Evolutionary conservation across 2,888 invertebrate genomes (phyloP).

Genomic region (Harpagoxenus sublaevis): DNA sequence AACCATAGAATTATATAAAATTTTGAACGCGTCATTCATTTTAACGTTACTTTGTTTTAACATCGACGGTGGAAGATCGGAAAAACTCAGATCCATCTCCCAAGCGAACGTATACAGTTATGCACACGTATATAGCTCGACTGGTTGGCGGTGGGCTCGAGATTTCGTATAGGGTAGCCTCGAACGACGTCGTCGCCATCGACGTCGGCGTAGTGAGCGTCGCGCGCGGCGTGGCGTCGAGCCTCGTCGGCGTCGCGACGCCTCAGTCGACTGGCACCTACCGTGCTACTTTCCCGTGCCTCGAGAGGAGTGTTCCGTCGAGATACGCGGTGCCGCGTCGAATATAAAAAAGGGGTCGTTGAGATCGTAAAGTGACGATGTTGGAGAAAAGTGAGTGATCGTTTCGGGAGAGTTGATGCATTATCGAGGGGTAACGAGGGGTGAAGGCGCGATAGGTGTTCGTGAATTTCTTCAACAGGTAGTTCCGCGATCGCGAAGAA

Average conservation of each 20-base stretch:
- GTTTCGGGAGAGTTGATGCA: constrained; percentile 7
- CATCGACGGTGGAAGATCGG: not conserved
- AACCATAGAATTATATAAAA: not conserved
- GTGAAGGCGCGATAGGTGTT: not conserved
- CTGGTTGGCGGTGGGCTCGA: constrained; percentile 23
- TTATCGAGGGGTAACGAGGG: not conserved
- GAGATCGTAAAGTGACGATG: constrained; percentile 72
- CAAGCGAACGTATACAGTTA: not conserved
- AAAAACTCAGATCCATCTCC: not conserved
- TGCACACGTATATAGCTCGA: not conserved
- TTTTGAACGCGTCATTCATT: not conserved
- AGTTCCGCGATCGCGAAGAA: constrained; percentile 52
- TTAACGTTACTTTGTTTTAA: not conserved
- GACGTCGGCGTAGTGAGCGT: constrained; percentile 55
- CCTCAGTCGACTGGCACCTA: constrained; percentile 82
- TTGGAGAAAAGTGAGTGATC: constrained; percentile 84
- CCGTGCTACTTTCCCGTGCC: constrained; percentile 63
- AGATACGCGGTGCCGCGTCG: constrained; percentile 20
- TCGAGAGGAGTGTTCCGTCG: constrained; percentile 29
- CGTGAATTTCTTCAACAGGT: constrained; percentile 71
- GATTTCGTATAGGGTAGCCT: constrained; percentile 20
- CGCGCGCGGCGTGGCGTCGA: constrained; percentile 51
- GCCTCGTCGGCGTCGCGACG: constrained; percentile 81
- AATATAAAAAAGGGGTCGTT: not conserved
- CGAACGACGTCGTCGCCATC: constrained; percentile 34